Base-by-base conservation (phyloP, 2,888 invertebrate species). In the Hetaerina titia region DNA sequence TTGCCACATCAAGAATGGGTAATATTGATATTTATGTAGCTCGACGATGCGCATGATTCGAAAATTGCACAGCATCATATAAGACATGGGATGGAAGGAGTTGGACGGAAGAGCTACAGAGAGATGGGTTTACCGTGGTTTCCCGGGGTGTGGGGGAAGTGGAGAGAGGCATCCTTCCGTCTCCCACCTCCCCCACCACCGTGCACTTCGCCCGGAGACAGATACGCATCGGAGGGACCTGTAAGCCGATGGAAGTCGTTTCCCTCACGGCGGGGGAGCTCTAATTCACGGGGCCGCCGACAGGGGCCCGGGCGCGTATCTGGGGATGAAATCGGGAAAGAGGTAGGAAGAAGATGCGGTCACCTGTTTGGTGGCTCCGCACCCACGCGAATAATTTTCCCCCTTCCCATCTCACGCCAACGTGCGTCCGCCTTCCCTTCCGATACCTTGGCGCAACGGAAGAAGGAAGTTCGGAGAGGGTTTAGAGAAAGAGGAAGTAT, bases 201-300 rank as follows among this genome's bases (percentile, higher is more conserved):
- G 60, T 60, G 60, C 60, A 60, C 11, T 60, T 15, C 13, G 13
- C 17, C 17, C 17, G n/a, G 13, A 74, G 90, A 45, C 31, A 19
- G 92, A 92, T 92, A 92, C 56, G 22, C 15, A 92, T 92, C 92
- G 69, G 56, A 64, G 25, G 22, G 92, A 92, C 63, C 45, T 56
- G 31, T 22, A 81, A 81, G 19, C 81, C 81, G 81, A 81, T 31
- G 81, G 11, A 0, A 81, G 81, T 11, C 69, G 22, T n/a, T n/a
- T n/a, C 31, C 64, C n/a, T 64, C 64, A 63, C 60, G 25, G 90
- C 90, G 64, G 90, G 90, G 64, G 92, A 74, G 45, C 92, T 69
- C 92, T 92, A 92, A 92, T 92, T 92, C 92, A 92, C 92, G 92
- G 92, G n/a, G 22, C 56, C 56, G 92, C 92, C 64, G 92, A 92